Base-by-base conservation (phyloP, 2,888 invertebrate species). In the Parnassius glacialis region DNA sequence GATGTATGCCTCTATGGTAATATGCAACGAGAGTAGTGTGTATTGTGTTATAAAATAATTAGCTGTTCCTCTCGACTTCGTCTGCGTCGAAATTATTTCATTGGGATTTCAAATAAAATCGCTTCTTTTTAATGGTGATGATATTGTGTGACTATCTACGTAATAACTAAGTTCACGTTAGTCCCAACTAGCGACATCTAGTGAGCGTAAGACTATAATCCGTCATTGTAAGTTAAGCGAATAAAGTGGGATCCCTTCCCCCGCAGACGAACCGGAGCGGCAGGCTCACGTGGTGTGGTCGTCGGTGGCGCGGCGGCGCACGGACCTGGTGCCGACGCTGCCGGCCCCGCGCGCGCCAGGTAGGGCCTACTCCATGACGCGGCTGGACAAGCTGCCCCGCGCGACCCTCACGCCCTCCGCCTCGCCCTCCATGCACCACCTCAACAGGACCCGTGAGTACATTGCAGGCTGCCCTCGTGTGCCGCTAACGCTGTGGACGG, bases 351-450 rank as follows among this genome's bases (percentile, higher is more conserved):
- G 90, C 68, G 85, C 87, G 67, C 89, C 90, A 90, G 91, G 90
- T 90, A 97, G 97, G 94, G 97, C 97, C 81, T 96, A 96, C 93
- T 97, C 97, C 87, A 97, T 97, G 97, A 96, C 97, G 81, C 95
- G 97, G 76, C 94, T 97, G 92, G 97, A 97, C 94, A 78, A 78
- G 42, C 76, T 89, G 67, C 83, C 84, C 50, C 59, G 78, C 43
- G 64, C 68, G 66, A 74, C 80, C n/a, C 76, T 79, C 65, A 72
- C 80, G 59, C 79, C 76, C 70, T 73, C 79, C 56, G 74, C 79
- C 57, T 81, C 85, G 67, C 86, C 85, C 7, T 81, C 84, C 66
- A 75, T 84, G 79, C 87, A 82, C 66, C 87, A 87, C 67, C 85
- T 85, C 78, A 81, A 81, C 84, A 77, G 86, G 78, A 81, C 78